phyloP scores from a whole-genome alignment of 1,140 invertebrate species.

The Heliconius melpomene region DNA sequence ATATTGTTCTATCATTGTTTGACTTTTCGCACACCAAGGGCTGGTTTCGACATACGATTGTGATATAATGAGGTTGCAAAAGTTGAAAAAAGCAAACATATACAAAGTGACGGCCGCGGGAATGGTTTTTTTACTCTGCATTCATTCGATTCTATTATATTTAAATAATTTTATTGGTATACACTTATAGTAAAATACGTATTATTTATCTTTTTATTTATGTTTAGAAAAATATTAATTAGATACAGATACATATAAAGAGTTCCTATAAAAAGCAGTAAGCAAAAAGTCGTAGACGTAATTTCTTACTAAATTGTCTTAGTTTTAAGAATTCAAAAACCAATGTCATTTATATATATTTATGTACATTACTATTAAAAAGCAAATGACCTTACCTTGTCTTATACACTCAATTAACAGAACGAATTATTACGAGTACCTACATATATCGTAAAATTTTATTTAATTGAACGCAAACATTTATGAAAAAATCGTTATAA shows the following conservation, averaged over 20 bases:
- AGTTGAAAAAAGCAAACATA: constrained; percentile 25
- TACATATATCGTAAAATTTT: not conserved
- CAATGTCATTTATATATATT: too few species aligned
- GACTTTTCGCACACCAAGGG: constrained; percentile 42
- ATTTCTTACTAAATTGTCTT: too few species aligned
- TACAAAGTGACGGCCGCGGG: constrained; percentile 19
- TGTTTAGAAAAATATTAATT: not conserved
- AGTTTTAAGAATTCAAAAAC: too few species aligned
- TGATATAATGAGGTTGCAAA: constrained; percentile 42
- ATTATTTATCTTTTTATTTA: not conserved
- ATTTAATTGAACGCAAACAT: not conserved
- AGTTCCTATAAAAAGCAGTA: too few species aligned
- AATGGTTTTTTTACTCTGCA: constrained; percentile 18
- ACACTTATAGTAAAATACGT: not conserved
- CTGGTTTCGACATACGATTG: constrained; percentile 43
- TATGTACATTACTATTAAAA: not conserved
- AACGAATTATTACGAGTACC: not conserved
- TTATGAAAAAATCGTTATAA: too few species aligned
- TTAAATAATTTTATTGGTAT: not conserved
- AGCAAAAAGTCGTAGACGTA: too few species aligned
- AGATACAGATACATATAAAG: too few species aligned
- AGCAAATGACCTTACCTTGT: not conserved
- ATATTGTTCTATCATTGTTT: constrained; percentile 43
- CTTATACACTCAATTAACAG: not conserved
- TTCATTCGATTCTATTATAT: constrained; percentile 13